Conservation (phyloP, 1,140 invertebrate genomes). For the Pogonomyrmex californicus region DNA sequence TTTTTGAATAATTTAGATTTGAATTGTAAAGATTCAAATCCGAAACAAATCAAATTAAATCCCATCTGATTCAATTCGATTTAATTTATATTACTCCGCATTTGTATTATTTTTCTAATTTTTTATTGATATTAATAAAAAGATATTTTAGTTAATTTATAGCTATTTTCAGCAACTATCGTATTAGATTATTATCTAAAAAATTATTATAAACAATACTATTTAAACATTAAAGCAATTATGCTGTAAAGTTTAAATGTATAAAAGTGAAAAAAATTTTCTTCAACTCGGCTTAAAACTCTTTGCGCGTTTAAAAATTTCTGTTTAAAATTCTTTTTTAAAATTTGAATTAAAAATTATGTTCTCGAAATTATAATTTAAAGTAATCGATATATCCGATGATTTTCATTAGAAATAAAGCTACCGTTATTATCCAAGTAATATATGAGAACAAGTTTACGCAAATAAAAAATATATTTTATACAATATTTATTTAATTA, state of each 20-base stretch:
- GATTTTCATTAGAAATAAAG: neutral
- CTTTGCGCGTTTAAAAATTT: neutral
- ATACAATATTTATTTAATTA: neutral
- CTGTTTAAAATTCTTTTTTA: neutral
- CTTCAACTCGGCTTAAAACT: neutral
- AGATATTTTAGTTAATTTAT: no score
- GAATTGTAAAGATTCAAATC: no score
- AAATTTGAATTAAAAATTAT: neutral
- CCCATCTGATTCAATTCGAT: no score
- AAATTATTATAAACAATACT: neutral
- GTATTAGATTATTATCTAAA: neutral
- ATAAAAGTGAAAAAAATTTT: neutral
- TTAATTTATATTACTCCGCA: no score
- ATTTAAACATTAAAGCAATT: neutral
- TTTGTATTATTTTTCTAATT: no score
- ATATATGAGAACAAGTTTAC: neutral
- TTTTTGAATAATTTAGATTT: no score
- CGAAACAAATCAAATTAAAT: no score
- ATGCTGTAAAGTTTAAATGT: neutral
- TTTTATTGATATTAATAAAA: no score
- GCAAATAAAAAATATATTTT: neutral
- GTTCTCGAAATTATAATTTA: neutral
- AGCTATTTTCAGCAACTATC: no score
- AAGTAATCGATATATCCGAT: neutral
- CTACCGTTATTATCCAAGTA: neutral